phyloP scores from a whole-genome alignment of 2,113 vertebrate species.

The Corydoras sp. region DNA sequence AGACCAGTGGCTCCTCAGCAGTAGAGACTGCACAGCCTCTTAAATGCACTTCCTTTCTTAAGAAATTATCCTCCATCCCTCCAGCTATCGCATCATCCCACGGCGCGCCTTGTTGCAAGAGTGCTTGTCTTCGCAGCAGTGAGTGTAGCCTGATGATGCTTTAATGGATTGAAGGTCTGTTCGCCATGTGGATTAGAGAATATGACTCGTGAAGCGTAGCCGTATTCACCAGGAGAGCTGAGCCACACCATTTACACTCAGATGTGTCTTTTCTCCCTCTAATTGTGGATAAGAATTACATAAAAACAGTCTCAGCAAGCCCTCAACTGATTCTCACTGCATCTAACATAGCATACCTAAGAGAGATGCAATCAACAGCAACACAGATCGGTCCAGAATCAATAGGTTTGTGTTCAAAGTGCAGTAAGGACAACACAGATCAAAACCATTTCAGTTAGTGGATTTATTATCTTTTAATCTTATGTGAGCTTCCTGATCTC shows the following conservation, averaged over 20 bases:
- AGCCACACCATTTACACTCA: neutral
- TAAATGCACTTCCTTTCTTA: neutral
- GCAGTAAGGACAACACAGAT: too few species aligned
- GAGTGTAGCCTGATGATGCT: constrained; percentile 28
- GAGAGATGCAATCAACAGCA: too few species aligned
- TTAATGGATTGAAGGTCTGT: constrained; percentile 40
- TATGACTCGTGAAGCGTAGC: neutral
- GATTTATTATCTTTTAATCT: too few species aligned
- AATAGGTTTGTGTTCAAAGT: too few species aligned
- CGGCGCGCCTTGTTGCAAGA: neutral
- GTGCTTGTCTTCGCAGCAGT: constrained; percentile 25
- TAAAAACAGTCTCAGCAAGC: neutral
- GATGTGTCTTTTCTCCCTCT: neutral
- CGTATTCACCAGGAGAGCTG: neutral
- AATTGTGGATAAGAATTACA: neutral
- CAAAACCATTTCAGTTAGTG: too few species aligned
- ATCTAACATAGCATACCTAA: too few species aligned
- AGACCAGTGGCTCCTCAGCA: neutral
- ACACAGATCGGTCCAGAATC: too few species aligned
- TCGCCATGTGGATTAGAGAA: constrained; percentile 37
- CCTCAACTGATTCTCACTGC: too few species aligned
- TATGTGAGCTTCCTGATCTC: too few species aligned
- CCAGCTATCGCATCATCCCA: constrained; percentile 1
- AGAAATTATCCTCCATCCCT: neutral
- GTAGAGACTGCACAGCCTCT: neutral